Evolutionary conservation across 2,797 vertebrate species (phyloP).

Genomic region (Anableps anableps): DNA sequence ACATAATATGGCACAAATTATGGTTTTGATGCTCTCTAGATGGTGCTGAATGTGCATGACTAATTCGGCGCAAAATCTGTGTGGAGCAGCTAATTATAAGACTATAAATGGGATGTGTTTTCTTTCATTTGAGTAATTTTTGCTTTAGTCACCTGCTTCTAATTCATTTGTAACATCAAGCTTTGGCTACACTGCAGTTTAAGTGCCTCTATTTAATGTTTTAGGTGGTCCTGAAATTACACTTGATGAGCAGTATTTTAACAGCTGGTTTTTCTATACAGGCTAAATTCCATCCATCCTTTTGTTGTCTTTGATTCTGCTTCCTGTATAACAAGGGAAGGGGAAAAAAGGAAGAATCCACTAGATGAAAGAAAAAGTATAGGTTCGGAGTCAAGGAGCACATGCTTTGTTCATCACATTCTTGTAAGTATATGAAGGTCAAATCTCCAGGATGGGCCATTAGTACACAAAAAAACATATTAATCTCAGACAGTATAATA

Average conservation of each 20-base stretch:
- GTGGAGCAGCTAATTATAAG: slow-evolving; percentile 36
- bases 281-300: slow-evolving; percentile 1
- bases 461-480: background rate
- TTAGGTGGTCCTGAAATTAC: background rate
- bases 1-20: slow-evolving; percentile 57
- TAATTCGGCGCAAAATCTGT: slow-evolving; percentile 40
- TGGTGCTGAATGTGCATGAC: slow-evolving; percentile 54
- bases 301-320: background rate
- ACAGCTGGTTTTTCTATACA: slow-evolving; percentile 7
- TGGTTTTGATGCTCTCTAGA: slow-evolving; percentile 57
- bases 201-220: slow-evolving; percentile 16
- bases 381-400: slow-evolving; percentile 29
- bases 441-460: background rate
- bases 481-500: background rate
- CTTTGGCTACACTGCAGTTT: slow-evolving; percentile 20
- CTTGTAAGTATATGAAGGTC: background rate
- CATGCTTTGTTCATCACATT: slow-evolving; percentile 20
- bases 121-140: slow-evolving; percentile 40
- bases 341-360: background rate
- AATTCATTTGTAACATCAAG: slow-evolving; percentile 23
- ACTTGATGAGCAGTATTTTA: slow-evolving; percentile 18
- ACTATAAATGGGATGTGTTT: slow-evolving; percentile 46
- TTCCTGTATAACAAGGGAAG: background rate
- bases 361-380: background rate
- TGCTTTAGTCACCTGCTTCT: slow-evolving; percentile 32